These are phyloP conservation scores for Gymnogyps californianus DNA, from an alignment of 2,113 vertebrate genomes.

Conservation along the genomic window DNA sequence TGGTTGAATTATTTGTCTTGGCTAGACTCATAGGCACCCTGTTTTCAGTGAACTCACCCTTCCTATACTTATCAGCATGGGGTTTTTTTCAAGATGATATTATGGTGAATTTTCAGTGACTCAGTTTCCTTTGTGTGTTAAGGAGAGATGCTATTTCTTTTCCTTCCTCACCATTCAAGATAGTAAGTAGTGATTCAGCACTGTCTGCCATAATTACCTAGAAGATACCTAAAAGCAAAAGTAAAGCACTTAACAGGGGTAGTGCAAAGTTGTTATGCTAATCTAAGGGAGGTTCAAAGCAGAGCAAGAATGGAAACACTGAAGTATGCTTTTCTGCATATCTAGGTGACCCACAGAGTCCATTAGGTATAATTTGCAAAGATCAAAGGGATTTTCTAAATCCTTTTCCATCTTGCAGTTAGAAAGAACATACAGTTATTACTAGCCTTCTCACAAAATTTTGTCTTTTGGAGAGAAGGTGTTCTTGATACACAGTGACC, in stretches of 20 bases:
- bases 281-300: background rate
- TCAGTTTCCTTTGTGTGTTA: background rate
- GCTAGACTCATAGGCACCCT: background rate
- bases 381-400: background rate
- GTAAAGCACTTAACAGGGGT: background rate
- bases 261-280: background rate
- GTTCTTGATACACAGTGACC: background rate
- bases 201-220: background rate
- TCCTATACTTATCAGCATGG: background rate
- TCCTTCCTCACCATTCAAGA: background rate
- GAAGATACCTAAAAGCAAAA: background rate
- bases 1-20: background rate
- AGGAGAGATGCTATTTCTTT: background rate
- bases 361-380: background rate
- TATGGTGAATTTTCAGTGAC: background rate
- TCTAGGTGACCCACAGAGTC: background rate
- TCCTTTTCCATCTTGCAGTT: background rate
- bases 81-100: background rate
- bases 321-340: background rate
- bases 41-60: background rate
- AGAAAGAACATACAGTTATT: background rate
- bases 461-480: background rate
- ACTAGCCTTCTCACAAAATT: background rate
- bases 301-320: background rate
- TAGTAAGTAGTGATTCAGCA: background rate